Base-by-base conservation (phyloP, 2,888 invertebrate species). In the Tiphia femorata region DNA sequence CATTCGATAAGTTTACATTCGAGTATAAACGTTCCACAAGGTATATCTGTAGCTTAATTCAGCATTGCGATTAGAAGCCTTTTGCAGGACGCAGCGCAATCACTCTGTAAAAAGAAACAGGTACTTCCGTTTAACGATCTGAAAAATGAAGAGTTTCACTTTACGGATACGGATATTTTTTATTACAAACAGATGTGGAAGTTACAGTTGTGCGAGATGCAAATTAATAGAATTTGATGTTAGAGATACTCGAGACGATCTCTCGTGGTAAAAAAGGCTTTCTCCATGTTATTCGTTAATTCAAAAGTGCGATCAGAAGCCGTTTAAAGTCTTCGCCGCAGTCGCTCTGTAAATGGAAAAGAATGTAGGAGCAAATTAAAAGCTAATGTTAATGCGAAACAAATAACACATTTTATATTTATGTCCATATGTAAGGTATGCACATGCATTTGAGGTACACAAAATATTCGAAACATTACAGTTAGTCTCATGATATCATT, bases 301-400 rank as follows among this genome's bases (percentile, higher is more conserved):
- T 73, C 75, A 81, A 72, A 62, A 83, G 69, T 58, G 79, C 67
- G 67, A 82, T 78, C 74, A 83, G 77, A 73, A 82, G 81, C 64
- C 72, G 70, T 77, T 83, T 83, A 71, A 79, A 77, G 56, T 82
- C 82, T 49, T 73, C 77, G 72, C 80, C 61, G 82, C 83, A 83
- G 79, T 82, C 82, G 66, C 75, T 80, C 83, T 83, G 83, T 49
- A 83, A 83, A 77, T 55, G 58, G 62, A 72, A 70, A 64, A 60
- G 33, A 70, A 64, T 58, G 58, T 48, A 37, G 57, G 53, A 53
- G 51, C n/a, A 33, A 53, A 58, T 64, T 61, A 64, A 63, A n/a
- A 64, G 53, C 46, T 44, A 23, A 44, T 48, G 52, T 59, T 41
- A 53, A 54, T 20, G 43, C 21, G 8, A 41, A 19, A 38, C 19